phyloP scores from a whole-genome alignment of 2,797 vertebrate species.

The Dendrocincla tyrannina region DNA sequence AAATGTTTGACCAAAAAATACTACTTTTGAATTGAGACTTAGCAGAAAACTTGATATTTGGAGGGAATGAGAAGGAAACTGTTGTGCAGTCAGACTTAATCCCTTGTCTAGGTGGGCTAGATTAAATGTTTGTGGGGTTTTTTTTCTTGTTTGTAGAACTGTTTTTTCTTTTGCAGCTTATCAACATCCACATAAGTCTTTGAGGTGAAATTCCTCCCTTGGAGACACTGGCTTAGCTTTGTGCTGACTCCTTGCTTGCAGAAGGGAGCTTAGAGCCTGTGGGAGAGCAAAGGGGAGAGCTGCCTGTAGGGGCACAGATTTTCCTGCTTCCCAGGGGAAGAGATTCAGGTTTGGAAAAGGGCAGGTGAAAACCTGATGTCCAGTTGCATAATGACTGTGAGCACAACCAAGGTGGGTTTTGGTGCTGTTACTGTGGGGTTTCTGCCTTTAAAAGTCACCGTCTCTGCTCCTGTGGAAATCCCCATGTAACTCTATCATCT shows the following conservation, averaged over 20 bases:
- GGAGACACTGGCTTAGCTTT: not conserved
- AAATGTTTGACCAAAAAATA: not conserved
- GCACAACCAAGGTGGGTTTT: not conserved
- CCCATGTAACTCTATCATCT: not conserved
- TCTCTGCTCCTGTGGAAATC: not conserved
- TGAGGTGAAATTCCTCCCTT: slow-evolving; percentile 5
- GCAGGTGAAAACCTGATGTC: not conserved
- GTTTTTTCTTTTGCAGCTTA: not conserved
- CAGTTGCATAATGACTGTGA: not conserved
- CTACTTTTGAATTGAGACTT: not conserved
- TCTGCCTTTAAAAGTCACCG: not conserved
- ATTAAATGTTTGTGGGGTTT: not conserved
- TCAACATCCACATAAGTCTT: not conserved
- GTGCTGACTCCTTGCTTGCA: not conserved
- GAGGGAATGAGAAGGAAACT: not conserved
- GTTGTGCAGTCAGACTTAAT: not conserved
- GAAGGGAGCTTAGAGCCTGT: not conserved
- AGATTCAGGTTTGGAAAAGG: not conserved
- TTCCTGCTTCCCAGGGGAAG: not conserved
- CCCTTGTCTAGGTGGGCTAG: not conserved
- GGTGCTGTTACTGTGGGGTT: rapidly evolving
- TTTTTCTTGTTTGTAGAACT: not conserved
- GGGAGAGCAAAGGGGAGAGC: not conserved
- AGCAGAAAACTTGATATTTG: not conserved
- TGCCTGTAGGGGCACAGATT: not conserved